These are phyloP conservation scores for Ctenopoma kingsleyae DNA, from an alignment of 2,797 vertebrate species.

Conservation along the genomic window DNA sequence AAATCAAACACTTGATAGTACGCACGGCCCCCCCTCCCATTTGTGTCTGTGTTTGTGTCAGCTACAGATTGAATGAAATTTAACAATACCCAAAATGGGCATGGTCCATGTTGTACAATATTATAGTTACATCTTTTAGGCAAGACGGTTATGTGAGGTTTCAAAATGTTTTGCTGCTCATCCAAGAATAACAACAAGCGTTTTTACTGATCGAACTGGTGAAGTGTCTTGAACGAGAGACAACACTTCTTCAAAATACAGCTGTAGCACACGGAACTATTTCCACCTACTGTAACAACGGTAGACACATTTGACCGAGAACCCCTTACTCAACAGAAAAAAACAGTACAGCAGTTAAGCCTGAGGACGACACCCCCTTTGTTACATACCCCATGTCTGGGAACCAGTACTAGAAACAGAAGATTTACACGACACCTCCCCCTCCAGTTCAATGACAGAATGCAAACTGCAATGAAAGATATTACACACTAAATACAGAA, in stretches of 20 bases:
- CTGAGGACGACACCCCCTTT: slow-evolving; percentile 31
- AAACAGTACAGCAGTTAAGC: slow-evolving; percentile 19
- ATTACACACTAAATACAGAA: slow-evolving; percentile 61
- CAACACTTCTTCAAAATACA: slow-evolving; percentile 29
- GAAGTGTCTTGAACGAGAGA: slow-evolving; percentile 3
- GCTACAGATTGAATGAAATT: slow-evolving; percentile 37
- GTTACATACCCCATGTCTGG: slow-evolving; percentile 12
- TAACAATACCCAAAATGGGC: slow-evolving; percentile 19
- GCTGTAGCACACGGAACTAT: slow-evolving; percentile 9
- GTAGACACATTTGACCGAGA: slow-evolving; percentile 5
- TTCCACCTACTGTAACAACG: background rate
- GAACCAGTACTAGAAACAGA: slow-evolving; percentile 33
- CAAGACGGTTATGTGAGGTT: slow-evolving; percentile 22
- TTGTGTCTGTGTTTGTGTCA: no score
- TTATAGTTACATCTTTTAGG: slow-evolving; percentile 7
- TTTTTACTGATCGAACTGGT: background rate
- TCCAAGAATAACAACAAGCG: background rate
- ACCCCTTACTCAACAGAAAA: slow-evolving; percentile 18
- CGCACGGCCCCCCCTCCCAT: slow-evolving; percentile 22
- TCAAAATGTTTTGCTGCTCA: slow-evolving; percentile 27
- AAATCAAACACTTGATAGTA: slow-evolving; percentile 39
- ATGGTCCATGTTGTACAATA: slow-evolving; percentile 6
- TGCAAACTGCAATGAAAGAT: slow-evolving; percentile 44
- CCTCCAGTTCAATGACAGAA: slow-evolving; percentile 56
- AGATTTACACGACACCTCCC: slow-evolving; percentile 20